A percentile compares a stretch with the other conserved stretches of the same genome.
These are phyloP conservation scores for Acleris emargana DNA, from an alignment of 2,888 invertebrate genomes.

Conservation along the genomic window DNA sequence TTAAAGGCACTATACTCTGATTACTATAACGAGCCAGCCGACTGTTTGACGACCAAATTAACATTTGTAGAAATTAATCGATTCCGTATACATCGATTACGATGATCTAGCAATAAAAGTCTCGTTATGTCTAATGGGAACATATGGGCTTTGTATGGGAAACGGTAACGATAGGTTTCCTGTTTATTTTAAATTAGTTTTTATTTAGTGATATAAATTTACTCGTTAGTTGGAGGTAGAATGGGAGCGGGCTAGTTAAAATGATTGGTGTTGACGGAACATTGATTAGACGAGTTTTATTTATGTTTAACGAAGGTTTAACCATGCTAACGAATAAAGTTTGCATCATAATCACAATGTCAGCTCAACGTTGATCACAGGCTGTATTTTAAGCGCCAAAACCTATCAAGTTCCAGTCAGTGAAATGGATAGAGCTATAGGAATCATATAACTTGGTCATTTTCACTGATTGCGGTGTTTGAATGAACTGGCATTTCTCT, in stretches of 20 bases:
- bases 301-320: neutral
- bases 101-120: conserved; percentile 69
- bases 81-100: conserved; percentile 71
- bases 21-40: conserved; percentile 74
- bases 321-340: neutral
- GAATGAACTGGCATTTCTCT: no score
- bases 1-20: conserved; percentile 75
- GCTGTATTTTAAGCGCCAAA: no score
- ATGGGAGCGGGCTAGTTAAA: conserved; percentile 26
- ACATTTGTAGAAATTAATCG: conserved; percentile 81
- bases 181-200: conserved; percentile 68
- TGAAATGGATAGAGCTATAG: no score
- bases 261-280: conserved; percentile 23
- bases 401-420: no score
- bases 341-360: neutral
- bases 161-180: conserved; percentile 64
- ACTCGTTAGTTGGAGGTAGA: conserved; percentile 42
- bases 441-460: no score
- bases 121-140: conserved; percentile 78
- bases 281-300: conserved; percentile 13
- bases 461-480: no score
- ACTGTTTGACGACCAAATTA: conserved; percentile 78
- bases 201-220: conserved; percentile 49
- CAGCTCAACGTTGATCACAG: no score
- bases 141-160: conserved; percentile 70